Evolutionary conservation across 2,888 invertebrate species (phyloP), one percentile per base, ranked within the genome.

Genomic region (Sinelater perroti): DNA sequence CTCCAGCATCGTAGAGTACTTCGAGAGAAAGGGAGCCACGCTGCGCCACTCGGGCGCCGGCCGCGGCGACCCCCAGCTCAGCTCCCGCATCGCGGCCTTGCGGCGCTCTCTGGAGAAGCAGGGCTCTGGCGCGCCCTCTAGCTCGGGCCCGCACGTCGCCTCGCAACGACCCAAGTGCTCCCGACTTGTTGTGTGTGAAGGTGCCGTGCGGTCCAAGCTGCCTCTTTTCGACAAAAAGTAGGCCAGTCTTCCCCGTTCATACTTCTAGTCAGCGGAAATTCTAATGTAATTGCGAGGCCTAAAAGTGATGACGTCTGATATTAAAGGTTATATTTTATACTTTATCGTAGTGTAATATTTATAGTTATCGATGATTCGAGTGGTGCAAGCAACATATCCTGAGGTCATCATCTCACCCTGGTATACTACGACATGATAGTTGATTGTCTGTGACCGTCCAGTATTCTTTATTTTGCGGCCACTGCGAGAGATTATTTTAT

Each of bases 1-100:
- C 66, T 88, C 91, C 42, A 87, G 87, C 72, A 93, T 93, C 67
- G 93, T 94, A 18, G 93, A 93, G 71, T 93, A 93, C 77, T 93
- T 94, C 78, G 93, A 94, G 78, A 81, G 90, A 40, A 89, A 91
- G 74, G 87, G 87, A 44, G 85, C 83, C 17, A 82, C 80, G 62
- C 80, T 84, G 70, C 78, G 82, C 64, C 82, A 83, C 70, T 73
- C 81, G 1, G 76, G 79, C 6, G 75, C 75, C 24, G 77, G 77
- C 24, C 72, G 79, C 44, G 72, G 75, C 6, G 72, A 75, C 2
- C 67, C 74, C 61, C 76, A 75, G 55, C 66, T 76, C 5, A 75
- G 73, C 63, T 75, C 78, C 61, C 69, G 75, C 6, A 76, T 77
- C 40, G 75, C 77, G 2, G 74, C 75, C 20, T 62, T 78, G 56